Evolutionary conservation across 37 sponge, comb jelly and placozoan genomes (phyloP).

Genomic region (Aplysina aerophoba): DNA sequence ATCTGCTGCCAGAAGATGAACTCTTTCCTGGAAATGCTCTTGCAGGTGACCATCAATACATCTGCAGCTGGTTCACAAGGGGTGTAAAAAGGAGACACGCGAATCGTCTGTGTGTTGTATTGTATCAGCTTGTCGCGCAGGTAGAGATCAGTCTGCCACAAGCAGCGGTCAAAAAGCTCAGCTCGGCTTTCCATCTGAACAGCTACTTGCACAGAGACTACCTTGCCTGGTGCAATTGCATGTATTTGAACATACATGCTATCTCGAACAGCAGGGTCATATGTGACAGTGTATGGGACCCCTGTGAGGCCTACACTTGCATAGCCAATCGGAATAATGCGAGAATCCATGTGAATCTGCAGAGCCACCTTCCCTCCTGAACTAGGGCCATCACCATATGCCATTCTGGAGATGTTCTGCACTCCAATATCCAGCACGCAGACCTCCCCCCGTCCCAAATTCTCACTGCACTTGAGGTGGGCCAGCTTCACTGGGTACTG

Average conservation of each 20-base stretch:
- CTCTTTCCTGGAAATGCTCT: slow-evolving; percentile 65
- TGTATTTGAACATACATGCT: slow-evolving; percentile 72
- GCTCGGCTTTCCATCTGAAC: slow-evolving; percentile 81
- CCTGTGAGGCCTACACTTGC: slow-evolving; percentile 40
- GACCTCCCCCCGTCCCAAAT: slow-evolving; percentile 77
- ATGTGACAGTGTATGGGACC: slow-evolving; percentile 69
- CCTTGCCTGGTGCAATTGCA: slow-evolving; percentile 62
- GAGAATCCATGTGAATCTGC: slow-evolving; percentile 71
- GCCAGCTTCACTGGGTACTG: slow-evolving; percentile 83
- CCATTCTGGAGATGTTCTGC: slow-evolving; percentile 75
- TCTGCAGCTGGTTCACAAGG: slow-evolving; percentile 72
- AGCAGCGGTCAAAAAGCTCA: slow-evolving; percentile 77
- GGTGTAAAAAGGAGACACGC: slow-evolving; percentile 74
- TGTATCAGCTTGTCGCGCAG: slow-evolving; percentile 84
- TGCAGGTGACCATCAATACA: slow-evolving; percentile 67
- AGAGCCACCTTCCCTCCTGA: slow-evolving; percentile 71
- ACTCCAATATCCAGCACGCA: slow-evolving; percentile 71
- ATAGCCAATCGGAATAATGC: slow-evolving; percentile 72
- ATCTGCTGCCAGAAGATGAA: slow-evolving; percentile 82
- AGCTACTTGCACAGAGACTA: slow-evolving; percentile 58
- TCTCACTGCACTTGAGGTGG: slow-evolving; percentile 58
- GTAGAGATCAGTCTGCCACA: slow-evolving; percentile 74
- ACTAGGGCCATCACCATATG: slow-evolving; percentile 68
- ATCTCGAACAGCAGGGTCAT: slow-evolving; percentile 69
- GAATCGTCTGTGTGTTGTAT: slow-evolving; percentile 73